Percentiles rank a stretch among this genome's conserved stretches.
Conservation (phyloP, 2,888 invertebrate species). For the Microplitis manilae region DNA sequence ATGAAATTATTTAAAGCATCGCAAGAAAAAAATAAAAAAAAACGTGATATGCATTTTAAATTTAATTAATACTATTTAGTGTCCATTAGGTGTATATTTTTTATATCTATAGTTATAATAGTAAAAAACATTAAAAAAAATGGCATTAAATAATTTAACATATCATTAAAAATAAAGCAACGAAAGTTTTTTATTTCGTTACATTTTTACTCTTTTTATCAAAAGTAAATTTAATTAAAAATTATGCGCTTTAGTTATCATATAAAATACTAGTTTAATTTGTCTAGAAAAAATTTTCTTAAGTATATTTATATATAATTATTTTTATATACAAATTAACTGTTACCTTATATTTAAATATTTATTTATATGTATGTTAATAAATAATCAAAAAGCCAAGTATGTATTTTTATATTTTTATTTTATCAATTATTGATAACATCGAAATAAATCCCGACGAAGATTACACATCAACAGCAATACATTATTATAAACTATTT, state of each 20-base stretch:
- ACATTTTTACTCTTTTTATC: background rate
- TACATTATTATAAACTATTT: slow-evolving; percentile 39
- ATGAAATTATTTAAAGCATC: background rate
- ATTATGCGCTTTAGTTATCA: background rate
- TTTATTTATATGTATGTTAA: background rate
- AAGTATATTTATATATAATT: no score
- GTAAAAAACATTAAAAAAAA: background rate
- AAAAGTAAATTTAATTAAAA: background rate
- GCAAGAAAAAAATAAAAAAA: background rate
- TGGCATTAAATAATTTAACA: background rate
- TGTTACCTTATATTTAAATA: slow-evolving; percentile 15
- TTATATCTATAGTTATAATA: background rate
- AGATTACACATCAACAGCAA: slow-evolving; percentile 45
- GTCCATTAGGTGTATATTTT: background rate
- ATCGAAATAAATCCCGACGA: slow-evolving; percentile 46
- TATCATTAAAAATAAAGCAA: background rate
- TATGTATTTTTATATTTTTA: background rate
- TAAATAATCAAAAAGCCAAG: background rate
- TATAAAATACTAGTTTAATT: no score
- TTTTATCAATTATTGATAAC: slow-evolving; percentile 37
- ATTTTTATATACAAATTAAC: background rate
- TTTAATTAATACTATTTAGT: background rate
- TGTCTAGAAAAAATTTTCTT: no score
- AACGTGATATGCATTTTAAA: background rate
- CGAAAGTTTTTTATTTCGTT: background rate